Percentiles rank a stretch among this genome's conserved stretches.
Conservation (phyloP, 2,797 vertebrate species). For the Eupleurogrammus muticus region DNA sequence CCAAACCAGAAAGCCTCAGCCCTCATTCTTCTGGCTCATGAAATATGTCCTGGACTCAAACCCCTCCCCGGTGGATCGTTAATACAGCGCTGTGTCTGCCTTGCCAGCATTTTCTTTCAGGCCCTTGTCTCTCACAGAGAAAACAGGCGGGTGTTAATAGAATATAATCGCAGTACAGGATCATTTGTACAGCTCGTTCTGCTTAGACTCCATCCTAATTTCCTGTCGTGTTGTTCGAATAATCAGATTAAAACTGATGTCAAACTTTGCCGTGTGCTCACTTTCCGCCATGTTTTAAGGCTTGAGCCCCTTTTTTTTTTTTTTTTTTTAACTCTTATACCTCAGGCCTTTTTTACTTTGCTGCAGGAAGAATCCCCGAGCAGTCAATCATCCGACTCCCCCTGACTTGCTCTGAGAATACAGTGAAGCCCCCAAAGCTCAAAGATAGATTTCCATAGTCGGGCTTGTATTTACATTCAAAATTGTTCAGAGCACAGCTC, state of each 20-base stretch:
- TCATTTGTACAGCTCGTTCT: constrained; percentile 52
- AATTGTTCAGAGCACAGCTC: constrained; percentile 61
- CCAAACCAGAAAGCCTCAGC: constrained; percentile 82
- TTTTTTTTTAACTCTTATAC: no score
- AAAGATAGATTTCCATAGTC: constrained; percentile 68
- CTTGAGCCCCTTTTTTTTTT: constrained; percentile 24
- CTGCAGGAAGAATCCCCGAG: constrained; percentile 39
- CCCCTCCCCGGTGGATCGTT: constrained; percentile 76
- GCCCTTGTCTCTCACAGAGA: constrained; percentile 39
- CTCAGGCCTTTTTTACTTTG: constrained; percentile 17
- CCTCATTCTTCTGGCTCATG: constrained; percentile 79
- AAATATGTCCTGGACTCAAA: constrained; percentile 81
- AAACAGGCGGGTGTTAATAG: constrained; percentile 51
- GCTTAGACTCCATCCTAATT: constrained; percentile 26
- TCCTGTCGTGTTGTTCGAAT: constrained; percentile 29
- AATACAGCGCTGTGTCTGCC: constrained; percentile 47
- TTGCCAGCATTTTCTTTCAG: constrained; percentile 51
- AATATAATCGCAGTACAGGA: constrained; percentile 46
- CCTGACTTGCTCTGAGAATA: constrained; percentile 55
- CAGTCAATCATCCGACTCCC: constrained; percentile 47
- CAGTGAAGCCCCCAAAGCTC: constrained; percentile 42
- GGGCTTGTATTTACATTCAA: constrained; percentile 73
- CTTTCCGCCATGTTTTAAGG: constrained; percentile 22
- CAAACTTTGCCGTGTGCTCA: constrained; percentile 13
- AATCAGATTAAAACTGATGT: constrained; percentile 25